These are phyloP conservation scores for Bruchidius siliquastri DNA, from an alignment of 2,888 invertebrate species.

Conservation along the genomic window DNA sequence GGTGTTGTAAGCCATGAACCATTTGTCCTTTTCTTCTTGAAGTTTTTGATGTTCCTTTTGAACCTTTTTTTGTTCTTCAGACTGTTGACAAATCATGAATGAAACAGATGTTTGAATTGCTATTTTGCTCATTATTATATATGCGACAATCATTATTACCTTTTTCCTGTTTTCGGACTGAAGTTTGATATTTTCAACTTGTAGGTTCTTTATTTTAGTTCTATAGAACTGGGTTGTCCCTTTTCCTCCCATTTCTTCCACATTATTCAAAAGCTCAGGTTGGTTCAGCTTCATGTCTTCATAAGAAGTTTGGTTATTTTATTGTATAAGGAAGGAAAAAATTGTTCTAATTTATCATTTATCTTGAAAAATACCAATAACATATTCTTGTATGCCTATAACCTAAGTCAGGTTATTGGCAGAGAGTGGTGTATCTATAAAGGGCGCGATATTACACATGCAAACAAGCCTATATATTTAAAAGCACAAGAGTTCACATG, in stretches of 20 bases:
- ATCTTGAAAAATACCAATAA: no score
- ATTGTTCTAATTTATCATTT: no score
- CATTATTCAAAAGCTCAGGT: conserved; percentile 19
- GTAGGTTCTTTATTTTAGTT: conserved; percentile 39
- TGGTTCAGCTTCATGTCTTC: neutral
- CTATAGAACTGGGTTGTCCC: conserved; percentile 38
- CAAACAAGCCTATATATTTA: no score
- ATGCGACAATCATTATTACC: conserved; percentile 21
- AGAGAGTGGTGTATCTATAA: no score
- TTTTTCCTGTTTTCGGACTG: conserved; percentile 36
- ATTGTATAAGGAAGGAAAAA: no score
- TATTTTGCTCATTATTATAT: neutral
- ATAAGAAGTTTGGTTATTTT: no score
- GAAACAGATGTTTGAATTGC: conserved; percentile 10
- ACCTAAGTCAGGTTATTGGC: no score
- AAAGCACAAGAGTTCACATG: no score
- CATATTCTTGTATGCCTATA: no score
- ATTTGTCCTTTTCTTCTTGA: conserved; percentile 43
- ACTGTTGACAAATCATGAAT: conserved; percentile 19
- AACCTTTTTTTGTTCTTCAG: conserved; percentile 38
- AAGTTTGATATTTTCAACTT: conserved; percentile 35
- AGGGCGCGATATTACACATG: no score
- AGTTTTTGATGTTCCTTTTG: conserved; percentile 37
- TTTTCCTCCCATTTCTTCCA: conserved; percentile 38
- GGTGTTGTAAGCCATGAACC: conserved; percentile 36